Conservation (phyloP, 2,113 vertebrate species). For the Abramis brama region DNA sequence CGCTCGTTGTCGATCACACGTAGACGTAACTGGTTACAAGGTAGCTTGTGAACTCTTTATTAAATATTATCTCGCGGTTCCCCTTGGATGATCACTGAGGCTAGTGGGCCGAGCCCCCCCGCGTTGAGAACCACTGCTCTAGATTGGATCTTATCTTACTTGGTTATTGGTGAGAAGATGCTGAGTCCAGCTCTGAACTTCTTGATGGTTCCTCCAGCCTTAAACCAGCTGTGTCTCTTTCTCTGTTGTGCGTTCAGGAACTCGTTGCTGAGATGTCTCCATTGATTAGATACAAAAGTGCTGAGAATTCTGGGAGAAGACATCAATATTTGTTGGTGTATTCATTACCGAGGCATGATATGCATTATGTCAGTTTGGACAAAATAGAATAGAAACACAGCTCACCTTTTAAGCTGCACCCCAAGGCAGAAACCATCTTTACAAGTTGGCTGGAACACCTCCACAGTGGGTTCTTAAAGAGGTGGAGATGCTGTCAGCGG, state of each 20-base stretch:
- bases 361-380: not conserved
- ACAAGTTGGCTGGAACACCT: conserved; percentile 98
- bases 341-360: not conserved
- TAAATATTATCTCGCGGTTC: too few species aligned
- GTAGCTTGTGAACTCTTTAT: too few species aligned
- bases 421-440: conserved; percentile 97
- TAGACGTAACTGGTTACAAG: too few species aligned
- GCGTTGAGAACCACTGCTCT: too few species aligned
- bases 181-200: conserved; percentile 97
- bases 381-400: not conserved
- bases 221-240: conserved; percentile 98
- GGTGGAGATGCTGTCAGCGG: not conserved
- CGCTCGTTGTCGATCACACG: too few species aligned
- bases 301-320: conserved; percentile 85
- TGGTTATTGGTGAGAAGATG: conserved; percentile 98
- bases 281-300: conserved; percentile 97
- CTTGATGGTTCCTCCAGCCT: conserved; percentile 96
- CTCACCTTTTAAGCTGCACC: conserved; percentile 97
- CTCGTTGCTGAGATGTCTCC: conserved; percentile 99
- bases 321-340: conserved; percentile 16
- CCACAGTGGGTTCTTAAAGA: conserved; percentile 90
- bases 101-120: too few species aligned
- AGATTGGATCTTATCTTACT: conserved; percentile 75
- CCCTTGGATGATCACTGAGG: too few species aligned
- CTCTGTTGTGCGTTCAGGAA: conserved; percentile 98